Evolutionary conservation across 2,113 vertebrate species (phyloP).

Genomic region (Xiphias gladius): DNA sequence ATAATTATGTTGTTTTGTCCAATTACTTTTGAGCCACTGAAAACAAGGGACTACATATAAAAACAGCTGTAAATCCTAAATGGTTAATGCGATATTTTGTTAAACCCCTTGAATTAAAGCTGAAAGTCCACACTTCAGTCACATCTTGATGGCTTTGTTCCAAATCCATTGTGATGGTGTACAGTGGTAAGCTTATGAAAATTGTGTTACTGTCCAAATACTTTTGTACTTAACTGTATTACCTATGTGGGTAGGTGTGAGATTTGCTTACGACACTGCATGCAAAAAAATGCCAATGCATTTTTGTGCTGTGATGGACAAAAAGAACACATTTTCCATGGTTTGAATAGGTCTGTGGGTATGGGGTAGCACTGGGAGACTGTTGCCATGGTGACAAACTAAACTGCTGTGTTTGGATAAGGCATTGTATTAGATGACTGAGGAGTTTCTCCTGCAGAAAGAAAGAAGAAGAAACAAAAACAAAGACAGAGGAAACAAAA

Average conservation of each 20-base stretch:
- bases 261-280: conserved; percentile 48
- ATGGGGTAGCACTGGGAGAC: conserved; percentile 52
- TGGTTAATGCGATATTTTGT: no score
- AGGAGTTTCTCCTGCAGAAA: conserved; percentile 65
- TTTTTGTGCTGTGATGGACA: conserved; percentile 26
- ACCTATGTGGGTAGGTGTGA: conserved; percentile 17
- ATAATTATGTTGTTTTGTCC: no score
- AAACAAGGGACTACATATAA: no score
- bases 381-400: conserved; percentile 66
- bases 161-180: no score
- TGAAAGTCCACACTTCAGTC: no score
- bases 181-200: no score
- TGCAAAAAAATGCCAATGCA: conserved; percentile 47
- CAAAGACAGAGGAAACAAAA: no score
- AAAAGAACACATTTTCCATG: conserved; percentile 60
- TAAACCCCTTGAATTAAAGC: no score
- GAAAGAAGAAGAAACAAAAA: not conserved
- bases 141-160: no score
- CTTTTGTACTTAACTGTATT: not conserved
- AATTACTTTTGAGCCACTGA: no score
- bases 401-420: conserved; percentile 74
- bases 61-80: no score
- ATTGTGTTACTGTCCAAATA: no score
- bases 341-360: conserved; percentile 49
- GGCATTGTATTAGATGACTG: conserved; percentile 77